phyloP scores from a whole-genome alignment of 2,888 invertebrate species.

The Caenorhabditis sp. region DNA sequence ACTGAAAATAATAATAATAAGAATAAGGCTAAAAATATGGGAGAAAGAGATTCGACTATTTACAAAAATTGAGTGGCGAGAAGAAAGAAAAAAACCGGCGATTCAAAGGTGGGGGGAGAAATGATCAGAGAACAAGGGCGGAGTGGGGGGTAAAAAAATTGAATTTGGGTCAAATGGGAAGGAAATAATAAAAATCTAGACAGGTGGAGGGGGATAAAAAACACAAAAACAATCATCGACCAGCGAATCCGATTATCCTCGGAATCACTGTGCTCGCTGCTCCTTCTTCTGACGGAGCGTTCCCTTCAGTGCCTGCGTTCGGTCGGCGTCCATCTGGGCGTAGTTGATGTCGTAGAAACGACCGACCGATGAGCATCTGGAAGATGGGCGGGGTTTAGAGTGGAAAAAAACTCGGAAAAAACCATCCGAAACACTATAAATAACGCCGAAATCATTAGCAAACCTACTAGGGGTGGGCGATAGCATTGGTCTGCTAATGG shows the following conservation, averaged over 20 bases:
- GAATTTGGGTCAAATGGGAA: background rate
- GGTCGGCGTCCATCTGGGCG: conserved; percentile 60
- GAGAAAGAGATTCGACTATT: conserved; percentile 17
- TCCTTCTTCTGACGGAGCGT: conserved; percentile 37
- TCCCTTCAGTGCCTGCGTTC: conserved; percentile 59
- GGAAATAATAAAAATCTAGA: conserved; percentile 7
- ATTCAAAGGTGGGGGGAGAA: conserved; percentile 16
- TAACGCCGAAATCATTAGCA: too few species aligned
- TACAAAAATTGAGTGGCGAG: conserved; percentile 15
- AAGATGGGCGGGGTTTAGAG: too few species aligned
- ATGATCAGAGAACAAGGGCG: conserved; percentile 5
- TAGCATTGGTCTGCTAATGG: too few species aligned
- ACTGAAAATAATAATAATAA: conserved; percentile 6
- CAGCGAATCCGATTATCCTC: background rate
- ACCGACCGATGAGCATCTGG: conserved; percentile 64
- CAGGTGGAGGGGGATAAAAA: background rate
- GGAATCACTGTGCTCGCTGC: background rate
- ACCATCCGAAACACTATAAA: too few species aligned
- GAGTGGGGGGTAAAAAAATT: conserved; percentile 1
- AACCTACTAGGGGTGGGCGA: too few species aligned
- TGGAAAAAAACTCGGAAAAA: background rate
- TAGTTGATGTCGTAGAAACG: conserved; percentile 64
- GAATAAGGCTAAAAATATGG: background rate
- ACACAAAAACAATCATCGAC: conserved; percentile 7
- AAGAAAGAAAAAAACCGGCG: conserved; percentile 17